Base-by-base conservation (phyloP, 2,113 vertebrate genomes). In the Penelope pileata region DNA sequence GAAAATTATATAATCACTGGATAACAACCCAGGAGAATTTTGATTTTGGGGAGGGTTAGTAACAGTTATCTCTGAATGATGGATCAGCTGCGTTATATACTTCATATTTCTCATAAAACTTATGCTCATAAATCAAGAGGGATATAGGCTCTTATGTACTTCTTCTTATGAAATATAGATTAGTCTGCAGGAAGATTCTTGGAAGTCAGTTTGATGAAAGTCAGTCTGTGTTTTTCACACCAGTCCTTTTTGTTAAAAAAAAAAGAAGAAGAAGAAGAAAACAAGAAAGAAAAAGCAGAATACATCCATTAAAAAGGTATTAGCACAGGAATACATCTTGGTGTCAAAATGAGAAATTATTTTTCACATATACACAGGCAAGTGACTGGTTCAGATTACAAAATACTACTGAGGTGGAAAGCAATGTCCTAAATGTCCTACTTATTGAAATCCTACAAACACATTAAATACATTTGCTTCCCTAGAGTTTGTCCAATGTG, bases 41-140 rank as follows among this genome's bases (percentile, higher is more conserved):
- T 94, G 42, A 81, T 93, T 95, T 91, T 96, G 82, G 45, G 27
- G 77, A 30, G 34, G 34, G 40, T 85, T 97, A 34, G 77, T 74
- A 87, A 93, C 53, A 94, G 56, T 96, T 86, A 75, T 54, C 74
- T 89, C 81, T 86, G 86, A 93, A 89, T 92, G 89, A 96, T 86
- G 68, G 63, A 68, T 96, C 6, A 5, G 17, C 66, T 82, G 45
- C 34, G 79, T 68, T 85, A 90, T 68, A 68, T n/a, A 79, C 64
- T 89, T 97, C 94, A 54, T 88, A 95, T 84, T 95, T 62, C 62
- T 96, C 68, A 91, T 91, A 91, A 93, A 96, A 94, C 48, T 64
- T 95, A 22, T 59, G 36, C 51, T 93, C 47, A 13, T 91, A 84
- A 94, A 88, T 93, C 86, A 96, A 90, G 24, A 69, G 56, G 69